phyloP scores from a whole-genome alignment of 1,140 invertebrate genomes.

The Colletes gigas region DNA sequence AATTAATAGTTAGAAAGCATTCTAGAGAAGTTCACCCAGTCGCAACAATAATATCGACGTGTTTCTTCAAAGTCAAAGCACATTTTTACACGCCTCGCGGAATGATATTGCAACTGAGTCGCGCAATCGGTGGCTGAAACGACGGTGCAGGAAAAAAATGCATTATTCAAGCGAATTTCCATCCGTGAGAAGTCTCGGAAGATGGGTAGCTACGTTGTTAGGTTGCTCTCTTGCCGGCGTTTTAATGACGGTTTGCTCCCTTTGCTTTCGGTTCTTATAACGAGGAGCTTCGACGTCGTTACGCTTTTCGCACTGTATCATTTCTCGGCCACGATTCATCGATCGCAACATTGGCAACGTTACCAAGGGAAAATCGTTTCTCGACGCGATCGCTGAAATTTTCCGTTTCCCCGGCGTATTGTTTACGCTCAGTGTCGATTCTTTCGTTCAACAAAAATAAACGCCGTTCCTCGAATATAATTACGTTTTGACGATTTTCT shows the following conservation, averaged over 20 bases:
- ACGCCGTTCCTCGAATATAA: background rate
- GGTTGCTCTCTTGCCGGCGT: constrained; percentile 77
- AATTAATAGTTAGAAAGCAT: too few relatives aligned
- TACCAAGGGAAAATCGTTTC: background rate
- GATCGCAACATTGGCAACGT: constrained; percentile 29
- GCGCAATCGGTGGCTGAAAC: constrained; percentile 56
- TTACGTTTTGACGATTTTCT: too few relatives aligned
- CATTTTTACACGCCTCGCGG: background rate
- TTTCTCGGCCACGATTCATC: constrained; percentile 19
- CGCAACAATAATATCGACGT: background rate
- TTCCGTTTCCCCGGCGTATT: too few relatives aligned
- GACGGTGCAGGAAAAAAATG: constrained; percentile 69
- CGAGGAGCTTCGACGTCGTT: constrained; percentile 67
- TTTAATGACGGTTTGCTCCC: constrained; percentile 78
- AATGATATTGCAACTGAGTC: constrained; percentile 8
- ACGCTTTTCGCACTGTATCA: constrained; percentile 50
- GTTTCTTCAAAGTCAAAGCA: too few relatives aligned
- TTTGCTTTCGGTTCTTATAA: constrained; percentile 74
- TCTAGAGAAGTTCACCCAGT: background rate
- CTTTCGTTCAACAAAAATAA: background rate
- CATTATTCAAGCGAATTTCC: constrained; percentile 80
- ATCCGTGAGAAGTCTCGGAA: constrained; percentile 74
- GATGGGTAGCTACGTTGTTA: constrained; percentile 76
- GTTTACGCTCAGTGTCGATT: too few relatives aligned
- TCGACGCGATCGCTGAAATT: too few relatives aligned